Percentiles rank a stretch among this genome's conserved stretches.
Evolutionary conservation across 1,140 invertebrate species (phyloP).

Genomic region (Oryctes rhinoceros): DNA sequence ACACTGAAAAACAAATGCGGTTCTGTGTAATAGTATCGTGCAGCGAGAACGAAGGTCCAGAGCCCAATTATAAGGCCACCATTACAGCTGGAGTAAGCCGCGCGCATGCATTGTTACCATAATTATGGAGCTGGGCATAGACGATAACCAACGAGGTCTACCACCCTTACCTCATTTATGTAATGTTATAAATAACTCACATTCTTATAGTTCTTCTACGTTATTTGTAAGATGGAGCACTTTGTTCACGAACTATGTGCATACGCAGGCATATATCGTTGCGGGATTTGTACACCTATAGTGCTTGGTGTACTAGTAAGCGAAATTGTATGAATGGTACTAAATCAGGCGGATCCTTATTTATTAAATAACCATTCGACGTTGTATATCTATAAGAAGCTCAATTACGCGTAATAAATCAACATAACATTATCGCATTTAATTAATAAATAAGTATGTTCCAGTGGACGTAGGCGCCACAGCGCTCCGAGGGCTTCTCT

Average conservation of each 20-base stretch:
- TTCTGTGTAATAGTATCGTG: not conserved
- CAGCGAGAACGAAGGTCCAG: not conserved
- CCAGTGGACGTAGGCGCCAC: conserved; percentile 39
- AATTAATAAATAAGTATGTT: conserved; percentile 1
- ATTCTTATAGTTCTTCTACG: not conserved
- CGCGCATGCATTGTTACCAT: not conserved
- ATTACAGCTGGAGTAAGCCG: not conserved
- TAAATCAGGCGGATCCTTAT: not conserved
- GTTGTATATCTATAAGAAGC: not conserved
- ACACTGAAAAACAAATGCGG: not conserved
- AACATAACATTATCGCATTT: conserved; percentile 22
- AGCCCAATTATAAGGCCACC: not conserved
- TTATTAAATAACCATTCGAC: no score
- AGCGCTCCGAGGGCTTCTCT: conserved; percentile 6
- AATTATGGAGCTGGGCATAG: not conserved
- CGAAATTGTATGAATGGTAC: no score
- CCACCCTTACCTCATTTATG: not conserved
- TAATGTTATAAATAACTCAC: conserved; percentile 10
- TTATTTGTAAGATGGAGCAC: not conserved
- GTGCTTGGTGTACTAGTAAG: no score
- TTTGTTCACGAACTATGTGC: conserved; percentile 8
- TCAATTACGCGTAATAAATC: conserved; percentile 28
- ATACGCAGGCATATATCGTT: no score
- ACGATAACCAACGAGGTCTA: not conserved
- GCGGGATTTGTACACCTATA: no score